Evolutionary conservation across 2,888 invertebrate genomes (phyloP).

Genomic region (Odontomyia ornata): DNA sequence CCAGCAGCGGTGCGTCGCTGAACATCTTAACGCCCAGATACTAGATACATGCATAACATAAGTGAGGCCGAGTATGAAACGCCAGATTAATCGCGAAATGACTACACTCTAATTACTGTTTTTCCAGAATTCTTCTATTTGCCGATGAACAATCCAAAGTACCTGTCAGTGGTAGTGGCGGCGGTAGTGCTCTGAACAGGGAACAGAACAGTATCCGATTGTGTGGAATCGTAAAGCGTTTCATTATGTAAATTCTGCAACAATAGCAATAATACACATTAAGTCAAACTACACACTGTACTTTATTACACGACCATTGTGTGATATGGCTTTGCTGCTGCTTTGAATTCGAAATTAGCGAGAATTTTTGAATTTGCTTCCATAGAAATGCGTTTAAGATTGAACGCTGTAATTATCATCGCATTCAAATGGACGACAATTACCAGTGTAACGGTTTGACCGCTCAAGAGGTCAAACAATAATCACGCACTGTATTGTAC

Average conservation of each 20-base stretch:
- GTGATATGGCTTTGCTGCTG: constrained; percentile 22
- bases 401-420: constrained; percentile 38
- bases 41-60: not conserved
- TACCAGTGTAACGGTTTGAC: constrained; percentile 26
- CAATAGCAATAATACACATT: constrained; percentile 26
- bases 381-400: constrained; percentile 20
- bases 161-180: not conserved
- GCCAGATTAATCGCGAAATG: constrained; percentile 44
- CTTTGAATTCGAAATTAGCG: constrained; percentile 37
- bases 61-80: constrained; percentile 20
- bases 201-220: constrained; percentile 25
- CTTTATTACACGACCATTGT: constrained; percentile 28
- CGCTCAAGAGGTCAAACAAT: constrained; percentile 18
- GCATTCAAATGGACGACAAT: constrained; percentile 38
- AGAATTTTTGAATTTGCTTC: constrained; percentile 28
- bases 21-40: constrained; percentile 14
- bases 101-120: constrained; percentile 43
- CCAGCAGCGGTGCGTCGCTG: not conserved
- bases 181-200: not conserved
- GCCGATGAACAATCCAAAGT: constrained; percentile 3
- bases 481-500: constrained; percentile 31
- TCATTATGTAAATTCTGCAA: constrained; percentile 43
- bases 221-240: constrained; percentile 35
- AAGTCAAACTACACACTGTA: constrained; percentile 29
- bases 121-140: constrained; percentile 23